Base-by-base conservation (phyloP, 2,888 invertebrate species). In the Erynnis tages region DNA sequence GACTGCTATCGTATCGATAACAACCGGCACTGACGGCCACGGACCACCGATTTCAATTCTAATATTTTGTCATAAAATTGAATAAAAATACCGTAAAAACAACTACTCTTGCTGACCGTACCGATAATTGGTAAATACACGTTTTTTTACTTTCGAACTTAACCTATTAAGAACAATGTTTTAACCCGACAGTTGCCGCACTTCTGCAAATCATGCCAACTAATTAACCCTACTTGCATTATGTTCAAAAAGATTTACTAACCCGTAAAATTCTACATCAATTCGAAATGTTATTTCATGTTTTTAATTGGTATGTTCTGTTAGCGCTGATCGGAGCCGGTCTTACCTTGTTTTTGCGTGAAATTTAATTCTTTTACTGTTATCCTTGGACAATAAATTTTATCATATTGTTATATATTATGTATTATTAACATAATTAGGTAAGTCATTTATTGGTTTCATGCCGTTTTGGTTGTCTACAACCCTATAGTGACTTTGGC, bases 181-280 rank as follows among this genome's bases (percentile, higher is more conserved):
- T 70, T 70, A 34, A 35, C 43, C 35, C 50, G 44, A 8, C 23
- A 17, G 17, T 27, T 35, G 40, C 14, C 14, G 14, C 19, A 30
- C 27, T 52, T 69, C 56, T 71, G 81, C 82, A 75, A 81, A 72
- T 82, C 82, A 82, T 76, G 62, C 60, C 46, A 50, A 59, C 73
- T 82, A 82, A 82, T 82, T 82, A 50, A 52, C 44, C 44, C 44
- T 30, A 7, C 50, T 52, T 35, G 50, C 50, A 37, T 35, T 43
- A 43, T 45, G 34, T 37, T 37, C 30, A 34, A 43, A 43, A 29
- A 52, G 21, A 52, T 52, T 52, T 52, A 52, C 37, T 43, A 52
- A 44, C 35, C 50, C 44, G 44, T 44, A 52, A 52, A 50, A 44
- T 52, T 43, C 32, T 44, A 52, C 43, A 37, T 41, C 34, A 35